A percentile compares a stretch with the other conserved stretches of the same genome.
Conservation (phyloP, 2,113 vertebrate genomes). For the Nerophis ophidion region DNA sequence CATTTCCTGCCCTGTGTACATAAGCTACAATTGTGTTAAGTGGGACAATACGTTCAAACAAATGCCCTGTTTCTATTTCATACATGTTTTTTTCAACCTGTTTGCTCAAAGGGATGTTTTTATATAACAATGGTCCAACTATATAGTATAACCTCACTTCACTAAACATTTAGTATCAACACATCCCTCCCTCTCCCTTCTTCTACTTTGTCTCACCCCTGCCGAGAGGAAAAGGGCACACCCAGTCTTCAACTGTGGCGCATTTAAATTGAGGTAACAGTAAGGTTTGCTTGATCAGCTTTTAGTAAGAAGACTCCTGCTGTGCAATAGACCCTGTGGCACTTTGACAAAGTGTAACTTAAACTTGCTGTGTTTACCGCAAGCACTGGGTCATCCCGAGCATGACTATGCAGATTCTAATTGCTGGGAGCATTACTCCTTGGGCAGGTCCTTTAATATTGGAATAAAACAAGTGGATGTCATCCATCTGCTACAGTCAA, state of each 20-base stretch:
- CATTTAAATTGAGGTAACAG: slow-evolving; percentile 47
- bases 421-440: slow-evolving; percentile 31
- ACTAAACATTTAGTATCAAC: slow-evolving; percentile 40
- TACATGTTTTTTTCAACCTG: background rate
- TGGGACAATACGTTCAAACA: background rate
- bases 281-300: slow-evolving; percentile 51
- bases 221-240: slow-evolving; percentile 45
- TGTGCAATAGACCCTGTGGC: slow-evolving; percentile 13
- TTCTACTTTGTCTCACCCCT: slow-evolving; percentile 21
- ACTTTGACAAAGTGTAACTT: slow-evolving; percentile 32
- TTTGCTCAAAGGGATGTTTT: background rate
- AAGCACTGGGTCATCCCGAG: slow-evolving; percentile 1
- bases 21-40: background rate
- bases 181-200: slow-evolving; percentile 21
- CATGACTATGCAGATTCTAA: slow-evolving; percentile 4
- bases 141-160: slow-evolving; percentile 23
- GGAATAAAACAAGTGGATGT: slow-evolving; percentile 12
- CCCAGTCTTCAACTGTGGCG: slow-evolving; percentile 38
- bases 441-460: slow-evolving; percentile 16
- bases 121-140: background rate
- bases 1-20: no score
- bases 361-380: slow-evolving; percentile 26
- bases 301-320: slow-evolving; percentile 35
- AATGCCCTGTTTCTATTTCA: background rate
- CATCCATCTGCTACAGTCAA: slow-evolving; percentile 25